Evolutionary conservation across 2,113 vertebrate genomes (phyloP), one percentile per base, ranked within the genome.

Genomic region (Hydrolagus affinis): DNA sequence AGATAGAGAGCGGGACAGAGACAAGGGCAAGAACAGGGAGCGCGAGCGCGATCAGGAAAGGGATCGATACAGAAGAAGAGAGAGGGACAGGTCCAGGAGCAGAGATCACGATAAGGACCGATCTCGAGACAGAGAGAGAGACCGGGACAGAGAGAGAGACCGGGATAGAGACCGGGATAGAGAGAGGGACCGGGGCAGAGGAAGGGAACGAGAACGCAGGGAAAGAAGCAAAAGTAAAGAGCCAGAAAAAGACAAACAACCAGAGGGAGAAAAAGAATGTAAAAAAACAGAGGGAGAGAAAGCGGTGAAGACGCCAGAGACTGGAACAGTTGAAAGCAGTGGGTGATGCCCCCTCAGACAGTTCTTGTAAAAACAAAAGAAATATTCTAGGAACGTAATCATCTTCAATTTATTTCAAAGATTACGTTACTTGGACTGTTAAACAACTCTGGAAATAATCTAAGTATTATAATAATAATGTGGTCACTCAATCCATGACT

Each of bases 181-280:
- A 85, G 96, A 96, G 70, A 93, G 85, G 7, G 86, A 89, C 32
- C 96, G 94, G 44, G 44, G 44, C 44, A 86, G 95, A 97, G 60
- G 87, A 86, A 1, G 96, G 93, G 91, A 89, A 90, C 0, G 95
- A 96, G 85, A 10, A 88, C 59, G 86, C 89, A 32, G 91, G 90
- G 10, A 96, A 94, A 87, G 87, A 91, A 60, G 21, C 89, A 0
- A 93, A 94, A 70, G 17, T 86, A 3, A 90, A 88, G 70, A 70
- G 30, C 17, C 15, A 32, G 72, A 87, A 7, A 91, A 88, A 86
- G 87, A 78, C 87, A 86, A 64, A 60, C 87, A 12, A 71, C n/a
- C 70, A 0, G 75, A 78, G 30, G 56, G 4, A 0, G 56, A 60
- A 11, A 44, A 44, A 44, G 77, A 66, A 2, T 15, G 59, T 10